Evolutionary conservation across 1,140 invertebrate species (phyloP).

Genomic region (Trachymyrmex cornetzi): DNA sequence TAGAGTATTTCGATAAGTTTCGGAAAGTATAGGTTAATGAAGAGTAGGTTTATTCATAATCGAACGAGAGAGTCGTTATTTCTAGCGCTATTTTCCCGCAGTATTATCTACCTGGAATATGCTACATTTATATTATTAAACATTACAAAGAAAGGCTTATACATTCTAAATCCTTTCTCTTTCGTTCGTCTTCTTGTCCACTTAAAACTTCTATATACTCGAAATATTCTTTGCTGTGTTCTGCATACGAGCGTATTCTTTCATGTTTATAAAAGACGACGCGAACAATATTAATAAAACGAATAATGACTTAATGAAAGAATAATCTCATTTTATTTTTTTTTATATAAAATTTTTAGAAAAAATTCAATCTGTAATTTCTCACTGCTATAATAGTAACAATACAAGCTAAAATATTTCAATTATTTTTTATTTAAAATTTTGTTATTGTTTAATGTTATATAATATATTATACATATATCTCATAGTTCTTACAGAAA

Average conservation of each 20-base stretch:
- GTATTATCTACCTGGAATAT: conserved; percentile 24
- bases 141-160: conserved; percentile 80
- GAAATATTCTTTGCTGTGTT: conserved; percentile 69
- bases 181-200: conserved; percentile 19
- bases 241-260: conserved; percentile 36
- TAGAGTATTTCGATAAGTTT: background rate
- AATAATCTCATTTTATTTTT: conserved; percentile 8
- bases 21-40: background rate
- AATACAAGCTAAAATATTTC: background rate
- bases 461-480: background rate
- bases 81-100: conserved; percentile 52
- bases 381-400: background rate
- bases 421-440: background rate
- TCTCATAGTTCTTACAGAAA: background rate
- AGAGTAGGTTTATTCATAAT: conserved; percentile 77
- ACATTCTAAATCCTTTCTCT: conserved; percentile 74
- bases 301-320: conserved; percentile 34
- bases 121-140: conserved; percentile 83
- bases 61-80: conserved; percentile 73
- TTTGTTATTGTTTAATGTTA: background rate
- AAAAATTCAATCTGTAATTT: conserved; percentile 5
- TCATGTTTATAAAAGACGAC: conserved; percentile 27
- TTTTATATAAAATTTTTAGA: background rate
- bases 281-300: background rate
- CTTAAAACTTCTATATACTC: conserved; percentile 24